Evolutionary conservation across 2,888 invertebrate genomes (phyloP).

Genomic region (Brachyptera risi): DNA sequence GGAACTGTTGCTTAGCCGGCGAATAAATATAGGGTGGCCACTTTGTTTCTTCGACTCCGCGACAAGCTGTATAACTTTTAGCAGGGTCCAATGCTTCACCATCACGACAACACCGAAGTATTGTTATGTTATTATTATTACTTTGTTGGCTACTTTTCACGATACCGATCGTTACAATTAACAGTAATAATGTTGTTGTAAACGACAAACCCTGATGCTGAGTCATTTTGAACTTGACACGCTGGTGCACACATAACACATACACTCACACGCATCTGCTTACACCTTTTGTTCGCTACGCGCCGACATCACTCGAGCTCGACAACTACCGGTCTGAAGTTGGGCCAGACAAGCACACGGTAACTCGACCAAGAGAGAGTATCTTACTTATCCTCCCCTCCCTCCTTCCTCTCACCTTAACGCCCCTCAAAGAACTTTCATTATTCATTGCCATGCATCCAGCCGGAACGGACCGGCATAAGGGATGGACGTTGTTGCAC

Average conservation of each 20-base stretch:
- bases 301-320: not conserved
- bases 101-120: conserved; percentile 25
- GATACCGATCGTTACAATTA: not conserved
- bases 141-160: not conserved
- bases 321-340: not conserved
- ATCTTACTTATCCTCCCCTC: not conserved
- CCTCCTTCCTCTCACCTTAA: not conserved
- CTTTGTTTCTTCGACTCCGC: conserved; percentile 34
- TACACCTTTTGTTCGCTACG: not conserved
- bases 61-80: conserved; percentile 1
- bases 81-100: not conserved
- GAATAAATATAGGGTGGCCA: conserved; percentile 60
- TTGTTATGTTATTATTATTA: not conserved
- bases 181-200: not conserved
- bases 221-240: not conserved
- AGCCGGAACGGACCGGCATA: too few species aligned
- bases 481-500: too few species aligned
- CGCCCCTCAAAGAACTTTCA: not conserved
- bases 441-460: not conserved
- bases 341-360: not conserved
- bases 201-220: not conserved
- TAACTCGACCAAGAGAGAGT: not conserved
- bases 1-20: conserved; percentile 45
- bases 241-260: not conserved
- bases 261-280: not conserved